Percentiles rank a stretch among this genome's conserved stretches.
These are phyloP conservation scores for Scarus forsteni DNA, from an alignment of 2,797 vertebrate species.

Conservation along the genomic window DNA sequence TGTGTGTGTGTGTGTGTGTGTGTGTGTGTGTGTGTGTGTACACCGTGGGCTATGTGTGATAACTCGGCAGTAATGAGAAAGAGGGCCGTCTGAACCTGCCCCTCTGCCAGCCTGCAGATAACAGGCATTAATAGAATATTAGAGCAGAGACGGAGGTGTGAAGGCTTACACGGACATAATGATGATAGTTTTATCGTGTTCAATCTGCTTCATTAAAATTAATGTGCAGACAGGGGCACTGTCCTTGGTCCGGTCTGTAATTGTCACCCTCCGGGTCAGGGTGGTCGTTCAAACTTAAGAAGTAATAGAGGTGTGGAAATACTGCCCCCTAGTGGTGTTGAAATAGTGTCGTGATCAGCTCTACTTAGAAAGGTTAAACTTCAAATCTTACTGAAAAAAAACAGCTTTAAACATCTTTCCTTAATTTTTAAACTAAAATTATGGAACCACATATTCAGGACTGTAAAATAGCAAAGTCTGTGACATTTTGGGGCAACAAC, in stretches of 20 bases:
- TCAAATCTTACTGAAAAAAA: too few relatives aligned
- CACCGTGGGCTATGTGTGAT: conserved; percentile 7
- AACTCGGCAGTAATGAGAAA: conserved; percentile 22
- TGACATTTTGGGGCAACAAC: too few relatives aligned
- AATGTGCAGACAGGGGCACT: conserved; percentile 10
- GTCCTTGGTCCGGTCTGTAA: conserved; percentile 14
- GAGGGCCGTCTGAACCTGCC: conserved; percentile 27
- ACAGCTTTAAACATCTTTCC: too few relatives aligned
- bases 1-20: not conserved
- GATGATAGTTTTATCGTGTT: conserved; percentile 22
- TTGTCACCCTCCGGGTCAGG: not conserved
- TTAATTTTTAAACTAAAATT: too few relatives aligned
- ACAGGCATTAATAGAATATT: conserved; percentile 36
- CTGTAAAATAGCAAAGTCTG: too few relatives aligned
- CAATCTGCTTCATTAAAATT: conserved; percentile 32
- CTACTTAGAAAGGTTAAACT: too few relatives aligned
- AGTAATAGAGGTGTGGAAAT: not conserved
- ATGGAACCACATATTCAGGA: too few relatives aligned
- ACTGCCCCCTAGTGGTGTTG: conserved; percentile 48
- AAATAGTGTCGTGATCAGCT: too few relatives aligned
- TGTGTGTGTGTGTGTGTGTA: conserved; percentile 3
- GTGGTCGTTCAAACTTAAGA: not conserved
- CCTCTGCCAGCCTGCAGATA: conserved; percentile 19
- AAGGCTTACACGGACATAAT: conserved; percentile 43
- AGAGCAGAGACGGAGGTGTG: conserved; percentile 32